These are phyloP conservation scores for Microcebus tavaratra DNA, from an alignment of 2,113 vertebrate genomes.

Conservation along the genomic window DNA sequence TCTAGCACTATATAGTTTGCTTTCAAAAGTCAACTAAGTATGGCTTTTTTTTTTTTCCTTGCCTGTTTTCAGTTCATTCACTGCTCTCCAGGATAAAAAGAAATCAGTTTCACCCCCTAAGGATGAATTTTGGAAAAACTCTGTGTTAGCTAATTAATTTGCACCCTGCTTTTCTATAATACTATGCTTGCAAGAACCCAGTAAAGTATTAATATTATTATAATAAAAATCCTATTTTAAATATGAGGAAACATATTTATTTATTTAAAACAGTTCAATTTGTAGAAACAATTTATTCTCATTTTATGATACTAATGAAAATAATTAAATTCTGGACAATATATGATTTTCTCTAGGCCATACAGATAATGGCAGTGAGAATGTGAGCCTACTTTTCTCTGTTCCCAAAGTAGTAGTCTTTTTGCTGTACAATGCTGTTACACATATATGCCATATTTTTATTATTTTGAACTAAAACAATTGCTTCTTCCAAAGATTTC, in stretches of 20 bases:
- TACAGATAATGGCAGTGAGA: neutral
- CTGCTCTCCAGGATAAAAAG: neutral
- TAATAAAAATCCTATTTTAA: neutral
- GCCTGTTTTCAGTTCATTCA: neutral
- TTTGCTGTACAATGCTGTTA: neutral
- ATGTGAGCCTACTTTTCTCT: neutral
- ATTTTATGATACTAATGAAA: neutral
- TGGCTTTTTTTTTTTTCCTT: neutral
- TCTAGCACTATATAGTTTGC: neutral
- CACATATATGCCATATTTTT: neutral
- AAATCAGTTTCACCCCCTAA: neutral
- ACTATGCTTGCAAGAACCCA: neutral
- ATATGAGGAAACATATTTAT: neutral
- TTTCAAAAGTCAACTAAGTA: neutral
- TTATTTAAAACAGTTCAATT: neutral
- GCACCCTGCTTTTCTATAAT: neutral
- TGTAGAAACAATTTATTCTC: neutral
- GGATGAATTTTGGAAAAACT: neutral
- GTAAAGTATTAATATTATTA: neutral
- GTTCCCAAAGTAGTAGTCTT: neutral
- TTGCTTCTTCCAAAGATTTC: neutral
- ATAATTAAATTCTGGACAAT: neutral
- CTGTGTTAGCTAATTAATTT: neutral
- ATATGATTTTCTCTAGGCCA: neutral
- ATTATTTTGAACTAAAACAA: neutral